Percentiles rank a stretch among this genome's conserved stretches.
Evolutionary conservation across 2,888 invertebrate genomes (phyloP).

Genomic region (Lasioglossum pauxillum): DNA sequence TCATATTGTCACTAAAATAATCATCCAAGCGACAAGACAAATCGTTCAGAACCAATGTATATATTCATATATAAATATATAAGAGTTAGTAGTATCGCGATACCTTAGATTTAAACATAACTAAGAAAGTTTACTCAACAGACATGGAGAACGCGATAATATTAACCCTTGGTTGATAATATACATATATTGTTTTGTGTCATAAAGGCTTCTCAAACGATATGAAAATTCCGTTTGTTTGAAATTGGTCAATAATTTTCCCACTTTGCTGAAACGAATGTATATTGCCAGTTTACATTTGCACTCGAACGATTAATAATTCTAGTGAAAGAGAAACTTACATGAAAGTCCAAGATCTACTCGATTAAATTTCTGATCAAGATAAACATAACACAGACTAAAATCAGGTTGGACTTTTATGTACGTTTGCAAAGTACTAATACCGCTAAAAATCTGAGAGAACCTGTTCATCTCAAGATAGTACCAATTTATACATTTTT

Average conservation of each 20-base stretch:
- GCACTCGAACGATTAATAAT: constrained; percentile 60
- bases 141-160: constrained; percentile 47
- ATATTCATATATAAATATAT: constrained; percentile 39
- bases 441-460: constrained; percentile 66
- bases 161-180: constrained; percentile 43
- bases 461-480: constrained; percentile 55
- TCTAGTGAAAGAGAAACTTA: constrained; percentile 59
- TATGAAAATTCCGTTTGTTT: constrained; percentile 35
- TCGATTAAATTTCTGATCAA: constrained; percentile 18
- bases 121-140: constrained; percentile 21
- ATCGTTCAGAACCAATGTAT: neutral
- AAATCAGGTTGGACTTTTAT: constrained; percentile 48
- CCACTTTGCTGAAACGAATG: constrained; percentile 62
- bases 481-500: constrained; percentile 54
- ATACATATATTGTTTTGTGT: constrained; percentile 28
- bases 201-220: constrained; percentile 36
- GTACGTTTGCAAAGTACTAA: constrained; percentile 62
- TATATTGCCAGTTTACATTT: constrained; percentile 56
- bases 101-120: constrained; percentile 41
- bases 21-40: neutral
- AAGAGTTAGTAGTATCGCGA: constrained; percentile 39
- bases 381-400: constrained; percentile 37
- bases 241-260: constrained; percentile 53
- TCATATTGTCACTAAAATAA: neutral
- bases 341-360: constrained; percentile 56